These are phyloP conservation scores for Apomyelois bistriatella DNA, from an alignment of 2,888 invertebrate genomes.

Conservation along the genomic window DNA sequence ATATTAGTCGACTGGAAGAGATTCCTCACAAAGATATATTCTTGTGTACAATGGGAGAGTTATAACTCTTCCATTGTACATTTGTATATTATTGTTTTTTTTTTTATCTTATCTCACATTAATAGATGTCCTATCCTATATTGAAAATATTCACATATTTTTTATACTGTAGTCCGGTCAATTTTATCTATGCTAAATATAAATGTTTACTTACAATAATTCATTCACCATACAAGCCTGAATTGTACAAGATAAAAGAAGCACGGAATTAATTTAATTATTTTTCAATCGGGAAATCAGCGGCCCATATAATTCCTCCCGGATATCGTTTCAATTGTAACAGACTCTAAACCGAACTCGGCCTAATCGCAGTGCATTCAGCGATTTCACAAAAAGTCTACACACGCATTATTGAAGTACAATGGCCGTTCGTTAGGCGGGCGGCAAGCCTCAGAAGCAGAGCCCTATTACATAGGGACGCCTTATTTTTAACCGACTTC, in stretches of 20 bases:
- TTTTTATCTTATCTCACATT: no score
- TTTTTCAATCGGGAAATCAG: not conserved
- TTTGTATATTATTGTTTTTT: no score
- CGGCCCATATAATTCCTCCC: not conserved
- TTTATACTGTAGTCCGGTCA: no score
- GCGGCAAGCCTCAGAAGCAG: conserved; percentile 70
- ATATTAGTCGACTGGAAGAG: no score
- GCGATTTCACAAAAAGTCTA: conserved; percentile 64
- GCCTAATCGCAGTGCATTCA: conserved; percentile 38
- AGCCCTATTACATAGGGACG: not conserved
- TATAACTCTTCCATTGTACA: no score
- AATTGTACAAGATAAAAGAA: not conserved
- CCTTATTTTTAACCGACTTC: not conserved
- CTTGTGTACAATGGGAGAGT: no score
- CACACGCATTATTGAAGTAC: conserved; percentile 77
- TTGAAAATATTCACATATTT: no score
- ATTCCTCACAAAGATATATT: no score
- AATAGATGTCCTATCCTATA: no score
- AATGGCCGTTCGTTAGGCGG: conserved; percentile 76
- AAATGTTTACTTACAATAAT: no score
- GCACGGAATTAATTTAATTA: not conserved
- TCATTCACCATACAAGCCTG: no score
- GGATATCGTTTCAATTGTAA: conserved; percentile 2
- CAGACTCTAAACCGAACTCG: conserved; percentile 1
- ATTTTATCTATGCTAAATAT: no score